Conservation (phyloP, 1,140 invertebrate species). For the Lethrus apterus region DNA sequence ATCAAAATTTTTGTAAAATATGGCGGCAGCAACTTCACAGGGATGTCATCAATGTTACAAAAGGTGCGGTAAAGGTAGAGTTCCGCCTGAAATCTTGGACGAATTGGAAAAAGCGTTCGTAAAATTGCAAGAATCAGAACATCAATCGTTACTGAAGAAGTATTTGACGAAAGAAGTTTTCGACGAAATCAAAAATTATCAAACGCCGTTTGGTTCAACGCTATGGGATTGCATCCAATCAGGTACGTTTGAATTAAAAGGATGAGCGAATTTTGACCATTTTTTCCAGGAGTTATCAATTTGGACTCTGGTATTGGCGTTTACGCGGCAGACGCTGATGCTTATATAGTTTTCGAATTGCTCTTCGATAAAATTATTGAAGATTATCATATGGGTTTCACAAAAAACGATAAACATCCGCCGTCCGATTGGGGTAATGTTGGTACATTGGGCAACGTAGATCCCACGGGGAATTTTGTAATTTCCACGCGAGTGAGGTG, state of each 20-base stretch:
- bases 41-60: conserved; percentile 29
- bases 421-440: conserved; percentile 61
- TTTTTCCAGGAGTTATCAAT: conserved; percentile 50
- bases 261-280: not conserved
- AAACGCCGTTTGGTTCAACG: conserved; percentile 51
- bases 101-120: conserved; percentile 59
- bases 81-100: conserved; percentile 59
- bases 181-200: conserved; percentile 54
- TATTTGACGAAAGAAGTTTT: conserved; percentile 57
- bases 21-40: not conserved
- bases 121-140: conserved; percentile 51
- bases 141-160: conserved; percentile 65
- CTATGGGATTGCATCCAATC: conserved; percentile 62
- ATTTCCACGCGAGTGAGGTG: conserved; percentile 68
- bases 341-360: conserved; percentile 58
- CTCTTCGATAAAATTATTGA: conserved; percentile 73
- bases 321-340: conserved; percentile 66
- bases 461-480: conserved; percentile 62
- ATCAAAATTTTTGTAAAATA: too few relatives aligned
- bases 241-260: conserved; percentile 20
- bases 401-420: conserved; percentile 56
- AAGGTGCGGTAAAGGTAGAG: conserved; percentile 34
- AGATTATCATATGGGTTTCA: conserved; percentile 64
- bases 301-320: conserved; percentile 56
- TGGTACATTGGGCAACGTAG: conserved; percentile 59